Evolutionary conservation across 2,888 invertebrate species (phyloP), one percentile per base, ranked within the genome.

Genomic region (Standfussiana lucernea): DNA sequence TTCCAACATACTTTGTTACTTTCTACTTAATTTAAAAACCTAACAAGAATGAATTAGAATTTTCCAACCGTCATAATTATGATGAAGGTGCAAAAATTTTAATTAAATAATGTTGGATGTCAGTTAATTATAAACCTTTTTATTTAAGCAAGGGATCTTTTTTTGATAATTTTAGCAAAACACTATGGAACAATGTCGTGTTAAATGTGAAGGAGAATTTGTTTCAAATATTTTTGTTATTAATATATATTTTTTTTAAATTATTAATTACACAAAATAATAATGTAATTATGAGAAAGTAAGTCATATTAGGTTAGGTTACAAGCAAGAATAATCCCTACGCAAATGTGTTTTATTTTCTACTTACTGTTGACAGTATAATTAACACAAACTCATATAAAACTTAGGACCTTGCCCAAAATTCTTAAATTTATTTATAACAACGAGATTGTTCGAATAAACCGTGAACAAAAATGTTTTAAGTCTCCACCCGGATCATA

Each of bases 1-100:
- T 83, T 73, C 56, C 59, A 70, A 79, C 83, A 86, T 68, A 62
- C 35, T 79, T 76, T 79, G 70, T 73, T 83, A 83, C 86, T 86
- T 79, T 79, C 61, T 24, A 79, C 45, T 56, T 86, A 59, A 84
- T 74, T 62, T 72, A 64, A 70, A 82, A 70, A 72, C 45, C 45
- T 86, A 83, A 79, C 83, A 71, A 71, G 62, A 76, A 83, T 76
- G 18, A 86, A 75, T 75, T 72, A 64, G 1, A 59, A 40, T 80
- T 61, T 71, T 28, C 5, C 40, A 47, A 61, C 35, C 8, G 4
- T 8, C 32, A 37, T 35, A 64, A 75, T 64, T 75, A 64, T 80
- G 47, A 80, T 81, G 21, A 72, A 81, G 8, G 28, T 56, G 37
- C 2, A 64, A 80, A 62, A 80, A 67, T 50, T 32, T 66, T 56